Percentiles rank a stretch among this genome's conserved stretches.
These are phyloP conservation scores for Pantala flavescens DNA, from an alignment of 1,140 invertebrate genomes.

Conservation along the genomic window DNA sequence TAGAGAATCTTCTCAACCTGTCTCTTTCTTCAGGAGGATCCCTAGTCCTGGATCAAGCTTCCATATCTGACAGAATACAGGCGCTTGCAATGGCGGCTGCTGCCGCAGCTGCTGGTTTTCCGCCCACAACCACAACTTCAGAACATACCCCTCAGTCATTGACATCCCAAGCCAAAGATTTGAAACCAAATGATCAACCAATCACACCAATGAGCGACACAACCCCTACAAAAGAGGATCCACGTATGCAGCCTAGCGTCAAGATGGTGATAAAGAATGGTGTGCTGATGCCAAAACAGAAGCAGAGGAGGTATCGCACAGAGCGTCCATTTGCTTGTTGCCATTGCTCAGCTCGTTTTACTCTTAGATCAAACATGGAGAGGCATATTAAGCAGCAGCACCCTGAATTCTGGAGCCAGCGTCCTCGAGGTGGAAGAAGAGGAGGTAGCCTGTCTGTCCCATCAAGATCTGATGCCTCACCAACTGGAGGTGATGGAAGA, in stretches of 20 bases:
- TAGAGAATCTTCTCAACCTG: conserved; percentile 53
- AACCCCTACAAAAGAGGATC: not conserved
- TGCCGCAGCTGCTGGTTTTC: not conserved
- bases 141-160: not conserved
- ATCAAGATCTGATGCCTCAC: not conserved
- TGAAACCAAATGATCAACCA: conserved; percentile 15
- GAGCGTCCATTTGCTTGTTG: conserved; percentile 82
- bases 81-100: not conserved
- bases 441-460: conserved; percentile 14
- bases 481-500: not conserved
- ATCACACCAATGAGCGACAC: not conserved
- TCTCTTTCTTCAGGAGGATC: conserved; percentile 53
- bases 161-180: conserved; percentile 15
- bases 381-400: conserved; percentile 88
- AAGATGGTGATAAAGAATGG: conserved; percentile 86
- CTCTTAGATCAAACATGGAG: conserved; percentile 85
- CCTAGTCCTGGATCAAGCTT: conserved; percentile 41
- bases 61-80: not conserved
- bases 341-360: conserved; percentile 79
- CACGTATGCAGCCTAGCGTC: conserved; percentile 39
- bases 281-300: conserved; percentile 78
- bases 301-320: conserved; percentile 80
- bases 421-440: conserved; percentile 31
- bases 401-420: conserved; percentile 73
- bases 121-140: not conserved